These are phyloP conservation scores for Uloborus diversus DNA, from an alignment of 1,140 invertebrate species.

Conservation along the genomic window DNA sequence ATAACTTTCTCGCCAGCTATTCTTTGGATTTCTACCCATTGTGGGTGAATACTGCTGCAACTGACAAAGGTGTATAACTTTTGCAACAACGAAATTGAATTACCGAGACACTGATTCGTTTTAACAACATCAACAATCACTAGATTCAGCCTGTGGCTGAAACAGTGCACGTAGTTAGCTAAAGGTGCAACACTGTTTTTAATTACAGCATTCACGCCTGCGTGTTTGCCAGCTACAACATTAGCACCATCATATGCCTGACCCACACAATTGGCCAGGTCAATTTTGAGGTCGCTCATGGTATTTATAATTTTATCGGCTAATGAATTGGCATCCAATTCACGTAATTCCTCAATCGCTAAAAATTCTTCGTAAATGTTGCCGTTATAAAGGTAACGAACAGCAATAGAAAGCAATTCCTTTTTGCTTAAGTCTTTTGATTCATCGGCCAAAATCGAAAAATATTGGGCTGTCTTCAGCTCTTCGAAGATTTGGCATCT, in stretches of 20 bases:
- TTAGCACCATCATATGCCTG: background rate
- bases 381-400: no score
- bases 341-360: background rate
- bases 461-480: background rate
- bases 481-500: background rate
- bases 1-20: no score
- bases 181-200: background rate
- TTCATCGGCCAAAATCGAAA: constrained; percentile 7
- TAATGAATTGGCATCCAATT: background rate
- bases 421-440: background rate
- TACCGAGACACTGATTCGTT: background rate
- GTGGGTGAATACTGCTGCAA: background rate
- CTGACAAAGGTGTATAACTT: constrained; percentile 1
- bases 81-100: background rate
- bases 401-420: background rate
- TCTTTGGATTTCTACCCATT: background rate
- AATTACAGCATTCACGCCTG: background rate
- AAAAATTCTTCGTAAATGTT: no score
- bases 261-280: background rate
- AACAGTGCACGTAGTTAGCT: background rate
- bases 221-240: constrained; percentile 11
- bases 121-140: background rate
- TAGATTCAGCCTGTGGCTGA: background rate
- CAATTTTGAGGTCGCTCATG: background rate
- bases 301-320: background rate